These are phyloP conservation scores for Xiphorhynchus erythropygius DNA, from an alignment of 2,797 vertebrate genomes.

Conservation along the genomic window DNA sequence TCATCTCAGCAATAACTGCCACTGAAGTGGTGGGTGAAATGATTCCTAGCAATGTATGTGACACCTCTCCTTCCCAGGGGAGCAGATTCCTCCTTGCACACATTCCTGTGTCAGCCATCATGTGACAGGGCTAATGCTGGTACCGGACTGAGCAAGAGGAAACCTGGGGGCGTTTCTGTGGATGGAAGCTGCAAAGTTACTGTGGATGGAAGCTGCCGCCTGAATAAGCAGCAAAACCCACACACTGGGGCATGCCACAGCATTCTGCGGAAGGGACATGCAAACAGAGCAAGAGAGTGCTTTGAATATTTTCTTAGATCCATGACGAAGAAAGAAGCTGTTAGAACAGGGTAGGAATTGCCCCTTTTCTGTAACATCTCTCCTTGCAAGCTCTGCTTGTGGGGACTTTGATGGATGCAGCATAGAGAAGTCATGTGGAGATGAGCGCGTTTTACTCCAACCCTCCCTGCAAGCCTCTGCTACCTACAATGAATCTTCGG, in stretches of 20 bases:
- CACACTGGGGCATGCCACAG: neutral
- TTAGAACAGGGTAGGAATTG: neutral
- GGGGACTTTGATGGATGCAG: neutral
- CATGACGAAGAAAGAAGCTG: neutral
- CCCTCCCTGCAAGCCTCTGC: neutral
- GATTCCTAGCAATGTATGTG: neutral
- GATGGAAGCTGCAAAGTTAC: neutral
- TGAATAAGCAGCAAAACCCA: slow-evolving; percentile 12
- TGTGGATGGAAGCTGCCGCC: neutral
- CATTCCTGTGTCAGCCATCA: neutral
- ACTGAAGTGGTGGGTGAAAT: neutral
- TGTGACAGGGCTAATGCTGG: neutral
- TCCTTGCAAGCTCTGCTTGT: neutral
- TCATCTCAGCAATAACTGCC: neutral
- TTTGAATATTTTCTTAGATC: neutral
- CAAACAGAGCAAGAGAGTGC: neutral
- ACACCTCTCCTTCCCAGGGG: neutral
- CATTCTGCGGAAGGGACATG: neutral
- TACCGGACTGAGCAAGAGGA: neutral
- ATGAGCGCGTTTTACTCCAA: neutral
- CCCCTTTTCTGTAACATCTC: neutral
- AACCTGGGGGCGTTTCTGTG: neutral
- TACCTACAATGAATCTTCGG: neutral
- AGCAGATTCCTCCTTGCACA: neutral
- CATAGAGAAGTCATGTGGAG: neutral